phyloP scores from a whole-genome alignment of 2,113 vertebrate species.

The Piaya cayana region DNA sequence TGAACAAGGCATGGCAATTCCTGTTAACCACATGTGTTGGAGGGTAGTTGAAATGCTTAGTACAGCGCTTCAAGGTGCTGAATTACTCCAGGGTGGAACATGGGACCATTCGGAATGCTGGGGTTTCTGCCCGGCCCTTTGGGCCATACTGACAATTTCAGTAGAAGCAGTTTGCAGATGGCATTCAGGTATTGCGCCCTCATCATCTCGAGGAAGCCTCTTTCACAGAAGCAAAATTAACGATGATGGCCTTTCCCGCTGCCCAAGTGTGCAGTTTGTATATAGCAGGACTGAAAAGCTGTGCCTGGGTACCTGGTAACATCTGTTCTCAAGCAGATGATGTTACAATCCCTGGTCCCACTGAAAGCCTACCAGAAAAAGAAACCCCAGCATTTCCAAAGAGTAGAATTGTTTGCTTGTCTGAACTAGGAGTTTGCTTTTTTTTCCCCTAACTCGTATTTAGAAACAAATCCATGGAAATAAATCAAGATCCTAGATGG shows the following conservation, averaged over 20 bases:
- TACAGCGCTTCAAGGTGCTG: not conserved
- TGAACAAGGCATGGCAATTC: not conserved
- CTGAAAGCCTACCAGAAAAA: not conserved
- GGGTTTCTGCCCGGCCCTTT: not conserved
- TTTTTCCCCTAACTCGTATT: not conserved
- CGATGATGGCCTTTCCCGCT: not conserved
- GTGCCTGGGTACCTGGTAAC: not conserved
- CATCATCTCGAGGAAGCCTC: not conserved
- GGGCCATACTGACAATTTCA: fast-evolving
- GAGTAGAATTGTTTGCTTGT: not conserved
- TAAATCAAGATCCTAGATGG: not conserved
- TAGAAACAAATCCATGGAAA: not conserved
- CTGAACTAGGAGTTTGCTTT: not conserved
- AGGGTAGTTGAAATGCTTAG: not conserved
- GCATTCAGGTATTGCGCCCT: not conserved
- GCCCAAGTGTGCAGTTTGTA: not conserved
- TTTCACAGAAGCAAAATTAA: not conserved
- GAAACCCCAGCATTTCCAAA: not conserved
- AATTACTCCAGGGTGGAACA: not conserved
- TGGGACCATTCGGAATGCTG: fast-evolving
- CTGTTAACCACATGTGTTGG: not conserved
- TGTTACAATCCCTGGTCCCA: not conserved
- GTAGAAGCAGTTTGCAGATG: not conserved
- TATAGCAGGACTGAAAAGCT: not conserved
- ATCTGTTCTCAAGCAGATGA: not conserved